Conservation (phyloP, 2,797 vertebrate species). For the Acanthopagrus latus region DNA sequence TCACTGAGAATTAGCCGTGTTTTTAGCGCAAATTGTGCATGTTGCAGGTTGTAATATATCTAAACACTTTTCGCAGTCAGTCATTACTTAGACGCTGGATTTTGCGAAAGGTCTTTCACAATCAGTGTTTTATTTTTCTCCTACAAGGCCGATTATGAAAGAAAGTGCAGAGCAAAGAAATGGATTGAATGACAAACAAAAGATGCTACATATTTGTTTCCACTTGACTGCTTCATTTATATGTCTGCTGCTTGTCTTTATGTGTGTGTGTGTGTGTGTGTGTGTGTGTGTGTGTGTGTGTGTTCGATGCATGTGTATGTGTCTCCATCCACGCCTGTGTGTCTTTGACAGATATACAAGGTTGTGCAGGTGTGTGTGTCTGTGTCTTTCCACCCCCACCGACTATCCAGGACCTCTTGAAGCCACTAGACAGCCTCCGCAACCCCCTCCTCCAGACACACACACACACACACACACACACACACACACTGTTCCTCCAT, state of each 20-base stretch:
- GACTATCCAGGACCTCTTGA: constrained; percentile 74
- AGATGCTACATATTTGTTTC: constrained; percentile 9
- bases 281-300: constrained; percentile 2
- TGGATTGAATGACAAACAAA: constrained; percentile 13
- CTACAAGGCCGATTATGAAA: constrained; percentile 1
- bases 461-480: constrained; percentile 53
- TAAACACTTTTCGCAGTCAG: not conserved
- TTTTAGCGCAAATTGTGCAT: not conserved
- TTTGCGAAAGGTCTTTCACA: constrained; percentile 11
- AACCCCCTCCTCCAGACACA: constrained; percentile 58
- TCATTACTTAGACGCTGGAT: constrained; percentile 1
- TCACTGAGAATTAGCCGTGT: not conserved
- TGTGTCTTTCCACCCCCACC: constrained; percentile 67
- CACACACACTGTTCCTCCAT: constrained; percentile 55
- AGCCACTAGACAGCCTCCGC: constrained; percentile 71
- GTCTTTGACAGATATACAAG: constrained; percentile 40
- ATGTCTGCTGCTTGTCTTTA: not conserved
- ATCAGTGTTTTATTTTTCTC: constrained; percentile 1
- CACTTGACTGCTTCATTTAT: constrained; percentile 27
- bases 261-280: not conserved
- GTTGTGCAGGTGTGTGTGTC: constrained; percentile 54
- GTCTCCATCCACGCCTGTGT: constrained; percentile 11
- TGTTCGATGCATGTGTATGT: constrained; percentile 4
- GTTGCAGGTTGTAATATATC: not conserved
- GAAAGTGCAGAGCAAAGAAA: not conserved